Evolutionary conservation across 2,888 invertebrate genomes (phyloP), one percentile per base, ranked within the genome.

Genomic region (Stratiomys singularior): DNA sequence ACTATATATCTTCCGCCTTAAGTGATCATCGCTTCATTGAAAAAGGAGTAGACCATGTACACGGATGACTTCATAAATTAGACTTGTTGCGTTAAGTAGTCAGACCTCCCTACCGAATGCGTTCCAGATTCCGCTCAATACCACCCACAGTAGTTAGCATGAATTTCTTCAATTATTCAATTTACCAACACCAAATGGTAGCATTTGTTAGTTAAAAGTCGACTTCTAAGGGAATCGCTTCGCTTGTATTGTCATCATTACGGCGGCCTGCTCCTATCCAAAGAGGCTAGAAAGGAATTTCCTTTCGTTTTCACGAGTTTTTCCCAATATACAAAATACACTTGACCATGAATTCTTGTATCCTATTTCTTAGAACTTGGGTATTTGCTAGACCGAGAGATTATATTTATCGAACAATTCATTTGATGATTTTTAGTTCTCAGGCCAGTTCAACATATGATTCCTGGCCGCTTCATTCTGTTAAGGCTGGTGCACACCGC

Each of bases 321-420:
- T 37, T 18, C n/a, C 52, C 18, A 52, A 52, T 52, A 52, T 18
- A 52, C 28, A 52, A 71, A 71, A 71, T 71, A 52, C 71, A 71
- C 71, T 71, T 71, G 71, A 71, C 71, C 71, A 71, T 27, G 13
- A 44, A n/a, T 52, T 71, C 37, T 47, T 27, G 52, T 71, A 71
- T 71, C 71, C 71, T 71, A 67, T 56, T 78, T 78, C 78, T 78
- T 21, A 64, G 78, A 78, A 78, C 76, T 78, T 30, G 77, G 78
- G 78, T 78, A 47, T 76, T 66, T 72, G 44, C 37, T 71, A 58
- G 58, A 23, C 18, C 67, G 11, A 7, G 11, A 23, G 46, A 67
- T 67, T 58, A 27, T 78, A 77, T 78, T 78, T 78, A 78, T 78
- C 78, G 78, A 78, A 72, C 76, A 76, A 77, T 78, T 74, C 77